Percentiles rank a stretch among this genome's conserved stretches.
phyloP scores from a whole-genome alignment of 2,888 invertebrate genomes.

The Hesperia comma region DNA sequence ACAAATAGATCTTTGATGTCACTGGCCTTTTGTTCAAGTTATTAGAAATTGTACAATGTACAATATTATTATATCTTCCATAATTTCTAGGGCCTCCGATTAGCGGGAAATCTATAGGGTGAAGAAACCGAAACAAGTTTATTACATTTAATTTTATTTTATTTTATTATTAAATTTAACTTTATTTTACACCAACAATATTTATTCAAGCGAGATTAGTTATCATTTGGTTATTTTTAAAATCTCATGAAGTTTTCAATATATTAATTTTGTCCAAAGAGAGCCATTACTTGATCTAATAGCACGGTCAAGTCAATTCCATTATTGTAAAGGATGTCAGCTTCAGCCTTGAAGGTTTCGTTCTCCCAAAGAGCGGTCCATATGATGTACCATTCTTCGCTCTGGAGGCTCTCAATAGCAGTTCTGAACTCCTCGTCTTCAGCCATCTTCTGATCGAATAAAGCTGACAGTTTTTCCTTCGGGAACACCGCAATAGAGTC shows the following conservation, averaged over 20 bases:
- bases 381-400: conserved; percentile 61
- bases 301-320: conserved; percentile 58
- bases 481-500: conserved; percentile 59
- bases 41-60: too few relatives aligned
- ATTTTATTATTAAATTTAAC: not conserved
- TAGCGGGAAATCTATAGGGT: too few relatives aligned
- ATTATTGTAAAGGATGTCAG: conserved; percentile 53
- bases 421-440: conserved; percentile 62
- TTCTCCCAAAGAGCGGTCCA: conserved; percentile 60
- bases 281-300: conserved; percentile 55
- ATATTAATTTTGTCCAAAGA: conserved; percentile 63
- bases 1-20: too few relatives aligned
- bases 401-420: conserved; percentile 62
- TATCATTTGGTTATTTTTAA: too few relatives aligned
- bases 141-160: not conserved
- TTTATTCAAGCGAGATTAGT: too few relatives aligned
- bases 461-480: conserved; percentile 59
- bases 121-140: not conserved
- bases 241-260: too few relatives aligned
- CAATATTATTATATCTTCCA: too few relatives aligned
- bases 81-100: too few relatives aligned
- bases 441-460: conserved; percentile 63
- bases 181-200: not conserved
- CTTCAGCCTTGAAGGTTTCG: conserved; percentile 60
- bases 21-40: too few relatives aligned